A percentile compares a stretch with the other conserved stretches of the same genome.
phyloP scores from a whole-genome alignment of 2,113 vertebrate species.

The Scartelaos histophorus region DNA sequence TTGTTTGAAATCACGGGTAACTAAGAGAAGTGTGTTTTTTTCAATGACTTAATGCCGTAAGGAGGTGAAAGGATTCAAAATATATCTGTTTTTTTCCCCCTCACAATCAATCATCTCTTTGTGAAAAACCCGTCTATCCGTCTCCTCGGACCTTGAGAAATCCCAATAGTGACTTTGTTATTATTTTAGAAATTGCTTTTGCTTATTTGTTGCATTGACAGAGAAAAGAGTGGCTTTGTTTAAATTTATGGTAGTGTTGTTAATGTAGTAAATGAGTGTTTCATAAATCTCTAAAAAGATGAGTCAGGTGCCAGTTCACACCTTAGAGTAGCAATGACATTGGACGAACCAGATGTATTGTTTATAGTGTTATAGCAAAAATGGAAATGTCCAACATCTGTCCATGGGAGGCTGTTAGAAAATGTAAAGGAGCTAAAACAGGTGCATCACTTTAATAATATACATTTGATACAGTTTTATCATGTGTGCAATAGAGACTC shows the following conservation, averaged over 20 bases:
- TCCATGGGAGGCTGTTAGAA: too few species aligned
- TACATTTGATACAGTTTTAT: too few species aligned
- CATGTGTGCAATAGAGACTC: too few species aligned
- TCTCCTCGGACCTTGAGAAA: too few species aligned
- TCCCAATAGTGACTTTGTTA: constrained; percentile 6
- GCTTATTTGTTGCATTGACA: background rate
- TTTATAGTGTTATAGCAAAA: background rate
- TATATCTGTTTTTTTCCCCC: background rate
- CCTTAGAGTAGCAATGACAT: too few species aligned
- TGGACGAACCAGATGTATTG: background rate
- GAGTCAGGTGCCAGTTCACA: too few species aligned
- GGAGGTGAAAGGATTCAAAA: constrained; percentile 38
- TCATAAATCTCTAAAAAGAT: too few species aligned
- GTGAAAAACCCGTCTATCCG: constrained; percentile 32
- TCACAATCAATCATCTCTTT: background rate
- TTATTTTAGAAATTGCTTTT: constrained; percentile 2
- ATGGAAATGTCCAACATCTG: too few species aligned
- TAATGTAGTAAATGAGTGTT: background rate
- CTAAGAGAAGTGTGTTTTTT: constrained; percentile 47
- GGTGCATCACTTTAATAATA: too few species aligned
- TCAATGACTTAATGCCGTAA: constrained; percentile 42
- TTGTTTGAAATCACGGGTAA: constrained; percentile 46
- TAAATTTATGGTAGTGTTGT: background rate
- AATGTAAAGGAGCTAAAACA: too few species aligned
- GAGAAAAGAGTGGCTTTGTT: constrained; percentile 32